These are phyloP conservation scores for Lacerta agilis DNA, from an alignment of 2,797 vertebrate genomes.

Conservation along the genomic window DNA sequence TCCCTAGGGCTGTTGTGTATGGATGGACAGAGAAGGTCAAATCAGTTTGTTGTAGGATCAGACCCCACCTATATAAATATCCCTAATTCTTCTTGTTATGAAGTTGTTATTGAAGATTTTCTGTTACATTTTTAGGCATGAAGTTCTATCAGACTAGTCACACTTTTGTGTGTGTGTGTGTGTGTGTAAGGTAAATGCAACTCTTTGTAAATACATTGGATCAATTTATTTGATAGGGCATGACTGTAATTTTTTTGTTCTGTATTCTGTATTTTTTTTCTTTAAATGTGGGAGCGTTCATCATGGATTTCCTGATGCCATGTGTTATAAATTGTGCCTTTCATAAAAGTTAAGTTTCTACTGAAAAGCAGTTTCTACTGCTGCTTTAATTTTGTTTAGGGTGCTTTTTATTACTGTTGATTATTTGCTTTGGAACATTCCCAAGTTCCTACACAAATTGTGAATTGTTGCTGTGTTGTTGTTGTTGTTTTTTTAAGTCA, in stretches of 20 bases:
- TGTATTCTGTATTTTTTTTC: not conserved
- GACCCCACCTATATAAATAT: not conserved
- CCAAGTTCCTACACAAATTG: constrained; percentile 36
- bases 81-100: no score
- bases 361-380: not conserved
- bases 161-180: no score
- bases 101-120: not conserved
- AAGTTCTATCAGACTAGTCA: not conserved
- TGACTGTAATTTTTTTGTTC: not conserved
- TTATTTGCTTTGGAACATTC: not conserved
- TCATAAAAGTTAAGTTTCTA: constrained; percentile 41
- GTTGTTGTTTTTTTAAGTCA: not conserved
- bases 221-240: no score
- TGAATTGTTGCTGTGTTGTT: constrained; percentile 24
- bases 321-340: not conserved
- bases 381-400: not conserved
- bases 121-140: not conserved
- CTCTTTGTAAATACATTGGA: not conserved
- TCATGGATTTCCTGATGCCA: not conserved
- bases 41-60: not conserved
- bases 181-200: no score
- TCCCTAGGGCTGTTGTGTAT: not conserved
- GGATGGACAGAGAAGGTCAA: not conserved
- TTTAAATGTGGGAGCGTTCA: not conserved
- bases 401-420: not conserved